Conservation (phyloP, 2,888 invertebrate genomes). For the Clunio marinus region DNA sequence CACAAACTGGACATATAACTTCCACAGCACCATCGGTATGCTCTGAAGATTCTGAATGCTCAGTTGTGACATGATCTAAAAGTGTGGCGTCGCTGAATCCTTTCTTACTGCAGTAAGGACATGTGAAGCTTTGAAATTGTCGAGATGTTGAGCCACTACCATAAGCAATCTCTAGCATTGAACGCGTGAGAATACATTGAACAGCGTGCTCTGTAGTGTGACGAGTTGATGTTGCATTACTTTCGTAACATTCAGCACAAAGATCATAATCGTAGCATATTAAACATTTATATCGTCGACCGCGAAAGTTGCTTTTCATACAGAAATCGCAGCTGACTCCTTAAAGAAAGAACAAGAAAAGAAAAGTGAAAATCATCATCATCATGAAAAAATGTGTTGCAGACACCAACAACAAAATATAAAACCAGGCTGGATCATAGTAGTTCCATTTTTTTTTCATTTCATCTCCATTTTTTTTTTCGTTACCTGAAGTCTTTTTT, state of each 20-base stretch:
- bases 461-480: slow-evolving; percentile 17
- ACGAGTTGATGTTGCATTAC: slow-evolving; percentile 82
- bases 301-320: slow-evolving; percentile 95
- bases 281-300: slow-evolving; percentile 97
- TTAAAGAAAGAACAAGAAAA: slow-evolving; percentile 48
- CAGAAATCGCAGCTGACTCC: slow-evolving; percentile 99
- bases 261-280: slow-evolving; percentile 99
- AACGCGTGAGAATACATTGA: slow-evolving; percentile 96
- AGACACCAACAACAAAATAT: slow-evolving; percentile 24
- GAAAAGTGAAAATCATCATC: neutral
- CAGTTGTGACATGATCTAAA: slow-evolving; percentile 84
- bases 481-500: neutral
- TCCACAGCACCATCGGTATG: slow-evolving; percentile 78
- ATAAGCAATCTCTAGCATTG: slow-evolving; percentile 95
- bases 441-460: neutral
- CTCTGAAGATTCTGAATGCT: slow-evolving; percentile 56
- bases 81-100: slow-evolving; percentile 90
- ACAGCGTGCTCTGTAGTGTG: slow-evolving; percentile 97
- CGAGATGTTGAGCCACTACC: slow-evolving; percentile 82
- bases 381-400: neutral
- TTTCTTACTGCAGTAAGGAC: slow-evolving; percentile 95
- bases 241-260: slow-evolving; percentile 93
- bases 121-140: slow-evolving; percentile 93
- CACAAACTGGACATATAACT: slow-evolving; percentile 98
- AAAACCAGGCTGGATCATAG: slow-evolving; percentile 20